phyloP scores from a whole-genome alignment of 1,140 invertebrate genomes.

The Sarcophaga peregrina region DNA sequence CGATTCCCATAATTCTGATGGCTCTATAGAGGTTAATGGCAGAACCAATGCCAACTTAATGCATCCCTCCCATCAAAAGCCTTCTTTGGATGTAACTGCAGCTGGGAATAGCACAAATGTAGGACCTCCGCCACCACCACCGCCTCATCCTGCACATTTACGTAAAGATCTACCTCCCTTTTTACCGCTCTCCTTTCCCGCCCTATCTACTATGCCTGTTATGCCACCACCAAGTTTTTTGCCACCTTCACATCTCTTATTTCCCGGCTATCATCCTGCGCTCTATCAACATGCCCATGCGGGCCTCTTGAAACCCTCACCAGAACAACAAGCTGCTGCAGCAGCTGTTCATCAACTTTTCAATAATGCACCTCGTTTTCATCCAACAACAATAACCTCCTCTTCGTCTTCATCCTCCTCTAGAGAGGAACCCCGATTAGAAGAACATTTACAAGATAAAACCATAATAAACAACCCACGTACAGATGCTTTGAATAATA shows the following conservation, averaged over 20 bases:
- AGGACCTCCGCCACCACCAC: slow-evolving; percentile 53
- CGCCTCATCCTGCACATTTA: slow-evolving; percentile 67
- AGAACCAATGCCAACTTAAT: slow-evolving; percentile 62
- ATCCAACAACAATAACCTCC: slow-evolving; percentile 37
- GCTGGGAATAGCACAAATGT: slow-evolving; percentile 47
- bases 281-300: slow-evolving; percentile 71
- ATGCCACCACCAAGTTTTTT: slow-evolving; percentile 76
- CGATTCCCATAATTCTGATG: slow-evolving; percentile 81
- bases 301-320: slow-evolving; percentile 71
- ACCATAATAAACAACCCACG: slow-evolving; percentile 3
- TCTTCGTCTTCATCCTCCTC: slow-evolving; percentile 43
- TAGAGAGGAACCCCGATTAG: slow-evolving; percentile 42
- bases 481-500: slow-evolving; percentile 53
- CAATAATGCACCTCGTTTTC: slow-evolving; percentile 57
- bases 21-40: slow-evolving; percentile 73
- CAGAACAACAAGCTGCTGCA: slow-evolving; percentile 58
- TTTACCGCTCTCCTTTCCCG: slow-evolving; percentile 71
- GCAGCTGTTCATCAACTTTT: slow-evolving; percentile 62
- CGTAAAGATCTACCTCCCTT: slow-evolving; percentile 69
- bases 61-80: slow-evolving; percentile 50
- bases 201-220: slow-evolving; percentile 71
- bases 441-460: not conserved
- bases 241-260: slow-evolving; percentile 73
- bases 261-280: slow-evolving; percentile 74
- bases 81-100: not conserved